Evolutionary conservation across 64 coral and sea anemone genomes (phyloP).

Genomic region (Montipora capricornis): DNA sequence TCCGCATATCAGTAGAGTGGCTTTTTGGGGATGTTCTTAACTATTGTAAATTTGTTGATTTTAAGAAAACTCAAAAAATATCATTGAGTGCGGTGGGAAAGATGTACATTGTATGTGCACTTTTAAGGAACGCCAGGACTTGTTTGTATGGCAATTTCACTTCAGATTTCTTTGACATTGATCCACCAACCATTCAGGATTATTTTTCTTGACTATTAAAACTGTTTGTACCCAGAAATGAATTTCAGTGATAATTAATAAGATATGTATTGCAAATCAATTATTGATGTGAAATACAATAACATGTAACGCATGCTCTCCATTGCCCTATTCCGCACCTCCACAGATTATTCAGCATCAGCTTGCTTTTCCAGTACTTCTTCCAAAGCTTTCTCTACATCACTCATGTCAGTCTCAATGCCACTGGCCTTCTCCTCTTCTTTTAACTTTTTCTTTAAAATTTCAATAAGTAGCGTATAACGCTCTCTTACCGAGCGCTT

Average conservation of each 20-base stretch:
- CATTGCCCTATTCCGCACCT: background rate
- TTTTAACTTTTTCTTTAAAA: background rate
- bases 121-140: constrained; percentile 23
- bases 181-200: constrained; percentile 14
- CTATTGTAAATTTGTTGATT: too few species aligned
- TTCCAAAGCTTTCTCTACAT: constrained; percentile 5
- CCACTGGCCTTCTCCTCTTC: constrained; percentile 11
- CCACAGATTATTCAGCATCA: background rate
- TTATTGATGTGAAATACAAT: background rate
- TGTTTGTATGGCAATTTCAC: constrained; percentile 28
- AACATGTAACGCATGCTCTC: background rate
- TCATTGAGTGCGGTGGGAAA: constrained; percentile 20
- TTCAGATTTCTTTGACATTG: constrained; percentile 9
- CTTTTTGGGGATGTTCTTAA: constrained; percentile 6
- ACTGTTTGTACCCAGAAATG: background rate
- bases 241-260: constrained; percentile 29
- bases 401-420: background rate
- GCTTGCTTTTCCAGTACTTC: constrained; percentile 6
- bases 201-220: constrained; percentile 6
- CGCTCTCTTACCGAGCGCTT: constrained; percentile 14
- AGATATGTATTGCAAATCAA: background rate
- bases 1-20: constrained; percentile 34
- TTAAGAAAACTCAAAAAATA: background rate
- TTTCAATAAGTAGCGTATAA: background rate
- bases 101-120: background rate